These are phyloP conservation scores for Dastarcus helophoroides DNA, from an alignment of 2,888 invertebrate genomes.

Conservation along the genomic window DNA sequence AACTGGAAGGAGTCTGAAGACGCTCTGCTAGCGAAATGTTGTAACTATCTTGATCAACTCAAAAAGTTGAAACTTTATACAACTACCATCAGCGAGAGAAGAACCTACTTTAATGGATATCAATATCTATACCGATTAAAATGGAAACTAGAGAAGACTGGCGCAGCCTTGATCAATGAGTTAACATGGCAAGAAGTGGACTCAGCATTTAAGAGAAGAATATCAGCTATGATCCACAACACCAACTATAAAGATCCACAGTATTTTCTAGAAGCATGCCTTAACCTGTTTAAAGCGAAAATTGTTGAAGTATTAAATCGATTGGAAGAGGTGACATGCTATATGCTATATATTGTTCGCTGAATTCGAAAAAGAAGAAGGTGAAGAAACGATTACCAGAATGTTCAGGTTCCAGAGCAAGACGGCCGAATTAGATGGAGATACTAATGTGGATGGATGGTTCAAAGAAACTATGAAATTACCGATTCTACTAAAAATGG, in stretches of 20 bases:
- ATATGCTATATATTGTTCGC: neutral
- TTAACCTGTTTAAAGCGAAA: neutral
- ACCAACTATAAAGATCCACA: neutral
- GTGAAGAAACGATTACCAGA: neutral
- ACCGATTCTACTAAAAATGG: neutral
- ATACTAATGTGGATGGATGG: neutral
- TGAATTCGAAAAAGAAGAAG: neutral
- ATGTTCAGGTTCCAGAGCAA: slow-evolving; percentile 1
- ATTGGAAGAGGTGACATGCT: neutral
- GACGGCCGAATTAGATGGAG: neutral
- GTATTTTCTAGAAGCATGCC: neutral
- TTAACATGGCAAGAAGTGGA: no score
- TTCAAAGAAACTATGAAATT: neutral
- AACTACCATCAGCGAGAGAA: no score
- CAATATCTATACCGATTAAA: no score
- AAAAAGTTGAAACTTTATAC: no score
- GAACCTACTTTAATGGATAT: no score
- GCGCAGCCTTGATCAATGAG: no score
- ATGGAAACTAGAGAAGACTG: no score
- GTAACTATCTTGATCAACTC: no score
- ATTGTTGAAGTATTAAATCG: neutral
- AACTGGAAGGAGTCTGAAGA: no score
- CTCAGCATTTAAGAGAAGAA: no score
- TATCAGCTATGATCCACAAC: slow-evolving; percentile 1
- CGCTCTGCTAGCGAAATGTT: no score